A percentile compares a stretch with the other conserved stretches of the same genome.
These are phyloP conservation scores for Ceyx melanurus DNA, from an alignment of 2,113 vertebrate genomes.

Conservation along the genomic window DNA sequence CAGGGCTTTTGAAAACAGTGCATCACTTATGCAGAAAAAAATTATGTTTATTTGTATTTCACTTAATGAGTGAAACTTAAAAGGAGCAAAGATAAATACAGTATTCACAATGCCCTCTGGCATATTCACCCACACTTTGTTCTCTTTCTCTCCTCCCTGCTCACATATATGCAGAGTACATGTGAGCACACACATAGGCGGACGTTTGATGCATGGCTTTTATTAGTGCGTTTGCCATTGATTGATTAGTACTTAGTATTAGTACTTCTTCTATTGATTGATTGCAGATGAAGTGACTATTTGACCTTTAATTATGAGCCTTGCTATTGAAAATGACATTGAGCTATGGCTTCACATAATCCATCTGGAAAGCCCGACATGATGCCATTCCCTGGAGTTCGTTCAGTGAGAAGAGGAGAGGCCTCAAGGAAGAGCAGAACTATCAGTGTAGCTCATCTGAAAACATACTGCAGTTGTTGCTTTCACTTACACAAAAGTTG, in stretches of 20 bases:
- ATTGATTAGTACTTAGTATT: conserved; percentile 85
- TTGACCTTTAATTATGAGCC: conserved; percentile 98
- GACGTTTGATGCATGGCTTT: conserved; percentile 96
- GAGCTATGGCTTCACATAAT: conserved; percentile 87
- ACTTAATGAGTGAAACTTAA: not conserved
- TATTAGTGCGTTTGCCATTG: conserved; percentile 95
- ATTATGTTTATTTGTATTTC: conserved; percentile 27
- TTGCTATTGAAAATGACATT: conserved; percentile 87
- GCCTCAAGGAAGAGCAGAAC: conserved; percentile 73
- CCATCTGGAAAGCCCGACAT: conserved; percentile 88
- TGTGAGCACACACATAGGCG: conserved; percentile 76
- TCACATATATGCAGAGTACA: conserved; percentile 49
- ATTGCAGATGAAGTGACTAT: conserved; percentile 97
- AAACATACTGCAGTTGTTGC: conserved; percentile 56
- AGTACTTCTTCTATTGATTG: conserved; percentile 95
- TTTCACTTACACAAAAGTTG: conserved; percentile 35
- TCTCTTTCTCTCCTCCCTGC: conserved; percentile 53
- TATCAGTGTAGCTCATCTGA: conserved; percentile 63
- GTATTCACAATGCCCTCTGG: conserved; percentile 2
- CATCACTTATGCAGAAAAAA: not conserved
- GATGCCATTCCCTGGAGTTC: conserved; percentile 87
- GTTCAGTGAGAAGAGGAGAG: conserved; percentile 72
- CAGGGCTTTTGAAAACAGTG: not conserved
- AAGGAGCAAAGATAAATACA: conserved; percentile 20
- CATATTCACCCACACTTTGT: conserved; percentile 32